phyloP scores from a whole-genome alignment of 2,113 vertebrate genomes.

The Verasper variegatus region DNA sequence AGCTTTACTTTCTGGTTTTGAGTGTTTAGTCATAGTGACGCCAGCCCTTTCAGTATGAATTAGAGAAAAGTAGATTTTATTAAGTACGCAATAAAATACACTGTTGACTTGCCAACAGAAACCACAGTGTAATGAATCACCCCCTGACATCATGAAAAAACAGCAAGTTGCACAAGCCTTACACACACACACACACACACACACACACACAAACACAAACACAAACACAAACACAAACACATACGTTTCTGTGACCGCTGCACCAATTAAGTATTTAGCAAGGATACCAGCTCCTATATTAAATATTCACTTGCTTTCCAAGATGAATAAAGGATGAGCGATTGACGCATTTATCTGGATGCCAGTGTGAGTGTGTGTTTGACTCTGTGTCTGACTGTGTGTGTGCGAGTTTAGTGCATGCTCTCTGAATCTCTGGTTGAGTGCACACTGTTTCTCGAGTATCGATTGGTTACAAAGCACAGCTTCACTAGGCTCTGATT shows the following conservation, averaged over 20 bases:
- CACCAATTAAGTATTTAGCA: constrained; percentile 82
- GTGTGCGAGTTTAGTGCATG: background rate
- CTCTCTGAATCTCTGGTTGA: constrained; percentile 27
- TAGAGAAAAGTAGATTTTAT: background rate
- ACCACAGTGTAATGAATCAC: background rate
- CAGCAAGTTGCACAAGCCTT: background rate
- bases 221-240: background rate
- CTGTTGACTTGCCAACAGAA: background rate
- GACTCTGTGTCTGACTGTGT: background rate
- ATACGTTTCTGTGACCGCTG: constrained; percentile 61
- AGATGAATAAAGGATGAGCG: constrained; percentile 83
- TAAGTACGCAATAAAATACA: background rate
- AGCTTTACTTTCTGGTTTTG: background rate
- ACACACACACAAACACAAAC: background rate
- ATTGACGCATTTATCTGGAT: constrained; percentile 62
- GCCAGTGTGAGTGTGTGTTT: constrained; percentile 12
- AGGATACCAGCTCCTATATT: constrained; percentile 73
- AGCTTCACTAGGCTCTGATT: constrained; percentile 51
- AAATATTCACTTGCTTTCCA: constrained; percentile 84
- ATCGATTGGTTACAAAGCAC: constrained; percentile 19
- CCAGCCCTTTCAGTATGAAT: background rate
- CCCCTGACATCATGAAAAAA: background rate
- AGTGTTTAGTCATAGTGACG: background rate
- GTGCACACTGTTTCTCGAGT: constrained; percentile 39
- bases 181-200: constrained; percentile 12